Evolutionary conservation across 1,140 invertebrate genomes (phyloP), one percentile per base, ranked within the genome.

Genomic region (Drosophila bipectinata): DNA sequence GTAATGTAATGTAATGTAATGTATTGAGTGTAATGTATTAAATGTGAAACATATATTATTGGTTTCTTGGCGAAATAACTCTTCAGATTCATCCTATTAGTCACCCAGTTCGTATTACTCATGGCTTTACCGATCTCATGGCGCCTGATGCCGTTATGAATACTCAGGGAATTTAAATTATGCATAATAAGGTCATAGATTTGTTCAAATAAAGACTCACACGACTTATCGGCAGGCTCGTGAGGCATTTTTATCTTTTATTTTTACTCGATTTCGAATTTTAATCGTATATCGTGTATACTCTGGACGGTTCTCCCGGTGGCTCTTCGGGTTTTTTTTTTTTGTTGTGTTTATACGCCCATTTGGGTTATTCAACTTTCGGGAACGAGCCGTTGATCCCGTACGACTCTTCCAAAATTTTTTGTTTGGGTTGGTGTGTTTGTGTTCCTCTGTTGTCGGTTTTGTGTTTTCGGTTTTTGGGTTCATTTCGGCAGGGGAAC

Each of bases 351-450:
- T 87, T 87, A 81, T 87, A 84, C 81, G 80, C 81, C 81, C 80
- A 84, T 85, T 78, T 85, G 78, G 82, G 82, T 85, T 85, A 85
- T 85, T 85, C 82, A 85, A 85, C 82, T 88, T 88, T 78, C 78
- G 83, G 75, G 78, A 82, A 85, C 58, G 79, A 73, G 81, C 77
- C 82, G 75, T 85, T 85, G 82, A 85, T 85, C 82, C 82, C 82
- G 82, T 87, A 82, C 84, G 82, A 78, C 69, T 84, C 57, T 80
- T 84, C 34, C 67, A 80, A 80, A 77, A 80, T 77, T 69, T 82
- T 82, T 79, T 57, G 51, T 34, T 72, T 54, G 37, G 24, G 26
- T 55, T 8, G 57, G 1, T 69, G 8, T 77, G 32, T 52, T 18
- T 52, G 7, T 56, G 44, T 59, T 60, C 61, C 21, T 55, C 15